Conservation (phyloP, 2,888 invertebrate species). For the Sphecodes monilicornis region DNA sequence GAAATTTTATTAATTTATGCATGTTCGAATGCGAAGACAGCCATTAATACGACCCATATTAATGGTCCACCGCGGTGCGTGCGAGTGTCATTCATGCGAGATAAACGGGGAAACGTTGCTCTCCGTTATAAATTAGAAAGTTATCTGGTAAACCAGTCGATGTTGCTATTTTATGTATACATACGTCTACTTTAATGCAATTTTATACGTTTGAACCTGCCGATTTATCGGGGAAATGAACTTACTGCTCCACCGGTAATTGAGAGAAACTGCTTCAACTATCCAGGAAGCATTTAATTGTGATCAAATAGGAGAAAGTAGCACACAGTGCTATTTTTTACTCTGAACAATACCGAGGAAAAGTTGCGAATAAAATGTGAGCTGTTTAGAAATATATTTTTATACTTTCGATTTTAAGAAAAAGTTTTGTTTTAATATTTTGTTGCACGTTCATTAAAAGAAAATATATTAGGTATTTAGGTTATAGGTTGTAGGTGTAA, state of each 20-base stretch:
- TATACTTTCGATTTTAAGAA: too few species aligned
- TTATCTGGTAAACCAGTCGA: constrained; percentile 9
- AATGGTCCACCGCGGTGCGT: background rate
- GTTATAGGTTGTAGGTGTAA: too few species aligned
- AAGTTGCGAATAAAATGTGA: background rate
- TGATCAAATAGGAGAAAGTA: background rate
- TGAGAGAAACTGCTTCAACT: constrained; percentile 17
- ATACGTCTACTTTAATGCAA: constrained; percentile 8
- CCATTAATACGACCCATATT: constrained; percentile 42
- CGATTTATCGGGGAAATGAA: constrained; percentile 16
- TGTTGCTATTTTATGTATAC: background rate
- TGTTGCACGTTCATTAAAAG: too few species aligned
- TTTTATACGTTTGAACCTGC: background rate
- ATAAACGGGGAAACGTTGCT: constrained; percentile 22
- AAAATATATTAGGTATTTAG: too few species aligned
- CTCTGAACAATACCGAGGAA: background rate
- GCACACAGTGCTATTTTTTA: background rate
- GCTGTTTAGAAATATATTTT: background rate
- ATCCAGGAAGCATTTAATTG: constrained; percentile 9
- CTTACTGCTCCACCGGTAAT: background rate
- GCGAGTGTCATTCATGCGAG: constrained; percentile 16
- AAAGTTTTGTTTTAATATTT: too few species aligned
- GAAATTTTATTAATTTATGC: constrained; percentile 48
- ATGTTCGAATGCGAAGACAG: constrained; percentile 19
- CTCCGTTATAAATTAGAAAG: constrained; percentile 50